A percentile compares a stretch with the other conserved stretches of the same genome.
These are phyloP conservation scores for Dasypus novemcinctus DNA, from an alignment of 2,113 vertebrate genomes.

Conservation along the genomic window DNA sequence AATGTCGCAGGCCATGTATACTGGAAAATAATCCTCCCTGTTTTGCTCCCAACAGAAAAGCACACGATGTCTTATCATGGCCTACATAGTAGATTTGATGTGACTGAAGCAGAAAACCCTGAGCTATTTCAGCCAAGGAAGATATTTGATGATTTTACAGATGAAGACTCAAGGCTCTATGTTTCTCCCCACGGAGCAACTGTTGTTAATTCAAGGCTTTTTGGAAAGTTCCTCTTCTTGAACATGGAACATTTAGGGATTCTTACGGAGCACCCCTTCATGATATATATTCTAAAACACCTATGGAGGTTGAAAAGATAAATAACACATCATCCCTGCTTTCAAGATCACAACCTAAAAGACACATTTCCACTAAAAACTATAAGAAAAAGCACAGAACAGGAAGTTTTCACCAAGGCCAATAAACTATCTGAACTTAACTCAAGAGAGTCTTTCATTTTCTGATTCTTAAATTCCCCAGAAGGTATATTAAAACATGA, in stretches of 20 bases:
- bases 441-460: not conserved
- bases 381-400: constrained; percentile 18
- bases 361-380: constrained; percentile 23
- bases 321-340: not conserved
- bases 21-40: not conserved
- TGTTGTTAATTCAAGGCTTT: constrained; percentile 20
- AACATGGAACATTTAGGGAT: not conserved
- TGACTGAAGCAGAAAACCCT: not conserved
- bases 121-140: not conserved
- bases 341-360: constrained; percentile 40
- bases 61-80: too few relatives aligned
- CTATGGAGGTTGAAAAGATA: not conserved
- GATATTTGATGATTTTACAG: constrained; percentile 17
- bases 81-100: not conserved
- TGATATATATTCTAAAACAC: not conserved
- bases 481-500: not conserved
- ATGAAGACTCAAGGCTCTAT: not conserved
- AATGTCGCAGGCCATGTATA: not conserved
- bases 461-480: not conserved
- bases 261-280: constrained; percentile 37
- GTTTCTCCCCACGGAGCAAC: constrained; percentile 18
- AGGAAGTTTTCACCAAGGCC: not conserved
- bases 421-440: not conserved
- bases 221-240: constrained; percentile 28
- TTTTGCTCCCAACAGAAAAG: not conserved